A percentile compares a stretch with the other conserved stretches of the same genome.
Conservation (phyloP, 2,888 invertebrate genomes). For the Hylaea fasciaria region DNA sequence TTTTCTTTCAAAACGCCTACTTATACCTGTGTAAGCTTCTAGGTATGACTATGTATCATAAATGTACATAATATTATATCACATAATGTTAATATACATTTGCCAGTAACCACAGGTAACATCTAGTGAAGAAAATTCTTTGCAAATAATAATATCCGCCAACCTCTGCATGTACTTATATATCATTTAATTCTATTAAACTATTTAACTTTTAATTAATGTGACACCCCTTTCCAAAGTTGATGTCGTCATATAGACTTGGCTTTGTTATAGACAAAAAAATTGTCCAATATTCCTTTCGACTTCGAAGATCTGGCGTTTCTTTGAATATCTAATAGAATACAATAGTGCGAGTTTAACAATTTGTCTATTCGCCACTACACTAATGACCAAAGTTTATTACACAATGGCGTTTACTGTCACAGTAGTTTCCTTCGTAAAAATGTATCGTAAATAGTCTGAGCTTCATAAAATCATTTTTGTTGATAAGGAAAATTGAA, state of each 20-base stretch:
- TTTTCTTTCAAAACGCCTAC: no score
- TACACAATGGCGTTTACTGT: no score
- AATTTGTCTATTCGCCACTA: no score
- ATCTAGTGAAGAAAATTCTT: constrained; percentile 1
- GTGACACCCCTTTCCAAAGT: constrained; percentile 61
- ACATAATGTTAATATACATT: neutral
- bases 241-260: constrained; percentile 63
- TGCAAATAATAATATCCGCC: constrained; percentile 27
- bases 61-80: neutral
- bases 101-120: neutral
- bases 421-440: no score
- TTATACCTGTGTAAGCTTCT: no score
- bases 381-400: no score
- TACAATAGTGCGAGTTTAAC: no score
- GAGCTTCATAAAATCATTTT: neutral
- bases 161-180: constrained; percentile 47
- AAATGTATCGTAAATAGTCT: no score
- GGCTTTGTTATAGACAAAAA: constrained; percentile 7
- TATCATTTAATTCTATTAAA: constrained; percentile 51
- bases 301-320: neutral
- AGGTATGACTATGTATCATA: no score
- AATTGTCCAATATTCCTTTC: constrained; percentile 30
- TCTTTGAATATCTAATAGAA: no score
- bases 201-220: constrained; percentile 51
- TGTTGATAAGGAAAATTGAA: constrained; percentile 16